Base-by-base conservation (phyloP, 2,888 invertebrate genomes). In the Ametastegia equiseti region DNA sequence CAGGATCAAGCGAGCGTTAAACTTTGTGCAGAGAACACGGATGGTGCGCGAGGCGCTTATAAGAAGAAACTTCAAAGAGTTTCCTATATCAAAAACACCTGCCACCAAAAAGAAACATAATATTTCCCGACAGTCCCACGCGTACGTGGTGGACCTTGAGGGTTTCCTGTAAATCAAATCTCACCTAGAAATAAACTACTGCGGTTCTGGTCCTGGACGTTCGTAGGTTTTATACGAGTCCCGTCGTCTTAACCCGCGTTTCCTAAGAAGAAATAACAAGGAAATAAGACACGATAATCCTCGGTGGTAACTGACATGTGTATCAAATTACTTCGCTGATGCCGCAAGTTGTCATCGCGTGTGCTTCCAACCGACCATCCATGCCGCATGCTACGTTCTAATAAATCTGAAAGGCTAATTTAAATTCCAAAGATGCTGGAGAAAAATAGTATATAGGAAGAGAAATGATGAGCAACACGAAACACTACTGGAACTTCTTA, bases 321-420 rank as follows among this genome's bases (percentile, higher is more conserved):
- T 81, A 81, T 81, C 81, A 39, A 65, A 81, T 78, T 81, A 77
- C 81, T 63, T 60, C 63, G 81, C 65, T 36, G 50, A 63, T 42
- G 83, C 71, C 45, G 82, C 54, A 71, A 81, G 82, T 81, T 83
- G 83, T 83, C 83, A 81, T 82, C 83, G 82, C 81, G 82, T 81
- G 45, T 80, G 81, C 82, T 83, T 73, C 81, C 81, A 54, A 78
- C 19, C 60, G 30, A n/a, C n/a, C n/a, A n/a, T n/a, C n/a, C n/a
- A n/a, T n/a, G n/a, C n/a, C 60, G 78, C 60, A 63, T 78, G 80
- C 82, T 79, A 81, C 75, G 54, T 80, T 77, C 81, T 79, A 77
- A 81, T 83, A 82, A 84, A 79, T 83, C 73, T 65, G 27, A 71
- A 78, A n/a, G 19, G 65, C 80, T 82, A 81, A 80, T 80, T 81